These are phyloP conservation scores for Clitarchus hookeri DNA, from an alignment of 2,888 invertebrate species.

Conservation along the genomic window DNA sequence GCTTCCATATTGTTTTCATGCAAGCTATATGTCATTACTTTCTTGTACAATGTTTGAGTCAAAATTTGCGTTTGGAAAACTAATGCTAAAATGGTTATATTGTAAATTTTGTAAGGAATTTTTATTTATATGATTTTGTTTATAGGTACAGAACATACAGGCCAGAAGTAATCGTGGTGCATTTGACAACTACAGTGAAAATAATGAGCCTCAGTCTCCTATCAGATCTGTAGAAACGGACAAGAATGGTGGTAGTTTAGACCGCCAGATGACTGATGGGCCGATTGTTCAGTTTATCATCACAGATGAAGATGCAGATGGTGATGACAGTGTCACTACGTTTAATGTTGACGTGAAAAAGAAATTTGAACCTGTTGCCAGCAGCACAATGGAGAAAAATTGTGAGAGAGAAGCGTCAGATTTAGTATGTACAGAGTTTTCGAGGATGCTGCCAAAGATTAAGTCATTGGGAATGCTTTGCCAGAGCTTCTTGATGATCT, in stretches of 20 bases:
- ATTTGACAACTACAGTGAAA: background rate
- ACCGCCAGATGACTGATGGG: background rate
- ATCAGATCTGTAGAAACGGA: background rate
- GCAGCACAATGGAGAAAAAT: background rate
- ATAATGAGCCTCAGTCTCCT: background rate
- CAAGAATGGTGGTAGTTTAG: background rate
- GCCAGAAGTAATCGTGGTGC: background rate
- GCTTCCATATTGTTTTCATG: too few species aligned
- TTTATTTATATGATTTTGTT: background rate
- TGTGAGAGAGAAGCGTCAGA: background rate
- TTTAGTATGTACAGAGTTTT: background rate
- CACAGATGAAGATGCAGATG: background rate
- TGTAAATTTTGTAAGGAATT: too few species aligned
- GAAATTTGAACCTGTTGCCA: background rate
- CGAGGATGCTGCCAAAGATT: slow-evolving; percentile 52
- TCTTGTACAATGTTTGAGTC: too few species aligned
- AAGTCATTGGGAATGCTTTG: slow-evolving; percentile 70
- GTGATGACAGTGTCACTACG: background rate
- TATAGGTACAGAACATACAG: background rate
- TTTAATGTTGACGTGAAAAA: background rate
- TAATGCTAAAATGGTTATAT: too few species aligned
- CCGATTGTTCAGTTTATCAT: slow-evolving; percentile 3
- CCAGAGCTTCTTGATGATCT: slow-evolving; percentile 72
- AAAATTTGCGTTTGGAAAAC: too few species aligned
- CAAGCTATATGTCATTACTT: too few species aligned